Base-by-base conservation (phyloP, 2,797 vertebrate species). In the Chrysolophus pictus region DNA sequence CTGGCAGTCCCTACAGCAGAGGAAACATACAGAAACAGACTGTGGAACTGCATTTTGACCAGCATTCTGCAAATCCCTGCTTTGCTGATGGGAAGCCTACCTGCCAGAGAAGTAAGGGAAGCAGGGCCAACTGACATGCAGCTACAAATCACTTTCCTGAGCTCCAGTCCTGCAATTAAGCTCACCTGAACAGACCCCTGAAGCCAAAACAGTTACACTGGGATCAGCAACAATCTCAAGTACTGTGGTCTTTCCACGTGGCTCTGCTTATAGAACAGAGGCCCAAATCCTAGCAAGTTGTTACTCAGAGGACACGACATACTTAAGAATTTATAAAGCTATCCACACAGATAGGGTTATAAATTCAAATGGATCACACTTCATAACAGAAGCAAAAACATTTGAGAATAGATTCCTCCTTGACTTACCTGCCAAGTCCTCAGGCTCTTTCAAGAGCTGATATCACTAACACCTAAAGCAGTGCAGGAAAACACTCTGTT, bases 391-490 rank as follows among this genome's bases (percentile, higher is more conserved):
- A 90, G 47, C 28, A 49, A 76, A 63, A 78, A 44, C 29, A 44
- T 31, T 39, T 72, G 42, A 79, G 87, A 88, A 65, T 0, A 62
- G 44, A 60, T 56, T 67, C 22, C 81, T 87, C 71, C 68, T 72
- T 73, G 60, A 83, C 59, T 77, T 58, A 88, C 63, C 41, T 85
- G 71, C 74, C 74, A 88, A 92, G 76, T 49, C 65, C 37, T 82
- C 60, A 71, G 55, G 28, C 42, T 88, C 82, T 69, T 82, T 84
- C 71, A 84, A 91, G 79, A 94, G 73, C 72, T 94, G 81, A 0
- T 80, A 93, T 9, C 75, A 83, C 49, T 65, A 80, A 91, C 58
- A 87, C 21, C 69, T 74, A 87, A 75, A 89, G 86, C 65, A 59
- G 81, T 22, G 90, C 75, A 89, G 55, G 71, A 77, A 79, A 94